Evolutionary conservation across 2,888 invertebrate species (phyloP).

Genomic region (Temnothorax unifasciatus): DNA sequence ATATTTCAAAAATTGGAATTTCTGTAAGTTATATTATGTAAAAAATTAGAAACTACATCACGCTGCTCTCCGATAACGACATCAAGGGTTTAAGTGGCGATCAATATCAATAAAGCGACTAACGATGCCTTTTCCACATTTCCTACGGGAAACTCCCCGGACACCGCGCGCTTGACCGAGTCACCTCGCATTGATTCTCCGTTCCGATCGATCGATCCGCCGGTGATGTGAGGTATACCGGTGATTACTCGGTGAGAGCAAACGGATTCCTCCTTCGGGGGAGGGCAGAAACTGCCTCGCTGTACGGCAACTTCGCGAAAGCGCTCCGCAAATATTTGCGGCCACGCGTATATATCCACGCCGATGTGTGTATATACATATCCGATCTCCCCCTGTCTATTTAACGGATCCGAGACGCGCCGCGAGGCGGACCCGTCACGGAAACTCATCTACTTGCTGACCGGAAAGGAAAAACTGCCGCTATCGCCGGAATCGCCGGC

Average conservation of each 20-base stretch:
- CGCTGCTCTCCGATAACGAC: not conserved
- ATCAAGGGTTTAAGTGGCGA: not conserved
- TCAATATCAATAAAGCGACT: slow-evolving; percentile 12
- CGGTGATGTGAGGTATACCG: slow-evolving; percentile 45
- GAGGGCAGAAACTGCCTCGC: slow-evolving; percentile 46
- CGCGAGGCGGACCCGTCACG: slow-evolving; percentile 12
- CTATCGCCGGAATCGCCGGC: slow-evolving; percentile 10
- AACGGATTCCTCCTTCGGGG: slow-evolving; percentile 30
- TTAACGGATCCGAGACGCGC: slow-evolving; percentile 46
- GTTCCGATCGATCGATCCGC: slow-evolving; percentile 34
- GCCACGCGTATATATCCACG: slow-evolving; percentile 45
- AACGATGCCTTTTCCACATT: slow-evolving; percentile 23
- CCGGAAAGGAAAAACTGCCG: slow-evolving; percentile 33
- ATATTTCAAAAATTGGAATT: not conserved
- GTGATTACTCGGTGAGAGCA: slow-evolving; percentile 49
- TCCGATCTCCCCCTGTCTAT: slow-evolving; percentile 32
- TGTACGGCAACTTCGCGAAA: slow-evolving; percentile 45
- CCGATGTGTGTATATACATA: not conserved
- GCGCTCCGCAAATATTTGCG: slow-evolving; percentile 56
- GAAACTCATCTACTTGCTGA: slow-evolving; percentile 30
- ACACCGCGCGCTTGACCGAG: slow-evolving; percentile 15
- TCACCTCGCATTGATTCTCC: slow-evolving; percentile 3
- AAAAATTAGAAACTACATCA: slow-evolving; percentile 1
- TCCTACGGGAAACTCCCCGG: not conserved
- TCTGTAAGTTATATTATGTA: not conserved